phyloP scores from a whole-genome alignment of 1,140 invertebrate species.

The Drosophila nigrodunni region DNA sequence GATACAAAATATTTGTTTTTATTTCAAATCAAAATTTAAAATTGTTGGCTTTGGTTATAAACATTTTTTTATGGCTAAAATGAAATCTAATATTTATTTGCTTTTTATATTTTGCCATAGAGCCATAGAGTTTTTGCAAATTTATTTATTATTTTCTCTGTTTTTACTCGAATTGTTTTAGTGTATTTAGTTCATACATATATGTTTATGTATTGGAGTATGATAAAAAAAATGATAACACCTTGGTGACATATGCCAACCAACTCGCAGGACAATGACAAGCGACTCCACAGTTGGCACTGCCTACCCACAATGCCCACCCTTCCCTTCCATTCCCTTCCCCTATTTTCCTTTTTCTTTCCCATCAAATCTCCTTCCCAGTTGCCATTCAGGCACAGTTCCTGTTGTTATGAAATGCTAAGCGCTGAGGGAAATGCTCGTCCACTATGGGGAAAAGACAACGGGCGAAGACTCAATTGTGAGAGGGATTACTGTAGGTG shows the following conservation, averaged over 20 bases:
- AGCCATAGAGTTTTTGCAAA: too few relatives aligned
- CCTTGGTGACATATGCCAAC: constrained; percentile 80
- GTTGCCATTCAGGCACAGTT: constrained; percentile 12
- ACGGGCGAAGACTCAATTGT: constrained; percentile 4
- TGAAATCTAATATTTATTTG: too few relatives aligned
- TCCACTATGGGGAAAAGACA: constrained; percentile 18
- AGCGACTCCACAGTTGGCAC: constrained; percentile 30
- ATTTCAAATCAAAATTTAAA: too few relatives aligned
- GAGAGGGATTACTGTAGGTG: not conserved
- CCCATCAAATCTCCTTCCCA: not conserved
- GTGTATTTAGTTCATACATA: not conserved
- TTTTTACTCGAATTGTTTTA: too few relatives aligned
- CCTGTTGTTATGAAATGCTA: constrained; percentile 27
- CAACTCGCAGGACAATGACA: constrained; percentile 67
- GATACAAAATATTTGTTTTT: too few relatives aligned
- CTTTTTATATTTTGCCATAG: too few relatives aligned
- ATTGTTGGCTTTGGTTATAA: too few relatives aligned
- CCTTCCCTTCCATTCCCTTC: not conserved
- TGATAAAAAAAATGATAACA: constrained; percentile 48
- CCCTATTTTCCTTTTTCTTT: not conserved
- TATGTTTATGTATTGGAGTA: not conserved
- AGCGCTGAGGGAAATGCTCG: constrained; percentile 23
- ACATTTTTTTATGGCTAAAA: too few relatives aligned
- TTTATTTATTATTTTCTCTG: too few relatives aligned
- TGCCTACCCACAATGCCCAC: not conserved